Base-by-base conservation (phyloP, 2,888 invertebrate genomes). In the Morpho deidamia region DNA sequence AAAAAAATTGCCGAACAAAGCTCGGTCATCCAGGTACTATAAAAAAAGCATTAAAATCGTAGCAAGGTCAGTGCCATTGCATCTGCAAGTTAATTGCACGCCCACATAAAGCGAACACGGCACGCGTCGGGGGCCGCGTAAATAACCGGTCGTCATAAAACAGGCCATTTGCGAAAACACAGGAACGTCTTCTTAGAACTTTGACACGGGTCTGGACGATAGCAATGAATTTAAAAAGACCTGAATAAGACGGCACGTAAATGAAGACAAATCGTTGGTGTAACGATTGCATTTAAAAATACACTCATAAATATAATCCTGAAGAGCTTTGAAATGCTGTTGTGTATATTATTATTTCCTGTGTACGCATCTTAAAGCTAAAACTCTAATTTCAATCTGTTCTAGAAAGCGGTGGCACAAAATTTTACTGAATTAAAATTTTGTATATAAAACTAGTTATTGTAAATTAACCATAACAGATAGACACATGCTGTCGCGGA, bases 61-160 rank as follows among this genome's bases (percentile, higher is more conserved):
- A 57, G 64, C 70, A 72, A 72, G 71, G 73, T 68, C 71, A 66
- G 60, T 65, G 68, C 59, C 69, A 59, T 56, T 63, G 68, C 68
- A 70, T 66, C 67, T 68, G 68, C 66, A 67, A 66, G 64, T 66
- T 66, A 68, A 72, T 67, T 66, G 66, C 65, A 64, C 62, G 43
- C 61, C 60, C 59, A 59, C 62, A 60, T 60, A 55, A 60, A 59
- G 60, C 54, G 63, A 61, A 56, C 56, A 53, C 61, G 66, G 70
- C 72, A 73, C 72, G 70, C 69, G 71, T 67, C 67, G 60, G 47
- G 48, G 60, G 56, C 54, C 53, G 55, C 64, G 53, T 65, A 61
- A 65, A 70, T 64, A 67, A 70, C 67, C 65, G 62, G 63, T 63
- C 67, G 59, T 53, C 65, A 63, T 67, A 64, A 70, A 70, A 65